Conservation (phyloP, 2,797 vertebrate species). For the Erpetoichthys calabaricus region DNA sequence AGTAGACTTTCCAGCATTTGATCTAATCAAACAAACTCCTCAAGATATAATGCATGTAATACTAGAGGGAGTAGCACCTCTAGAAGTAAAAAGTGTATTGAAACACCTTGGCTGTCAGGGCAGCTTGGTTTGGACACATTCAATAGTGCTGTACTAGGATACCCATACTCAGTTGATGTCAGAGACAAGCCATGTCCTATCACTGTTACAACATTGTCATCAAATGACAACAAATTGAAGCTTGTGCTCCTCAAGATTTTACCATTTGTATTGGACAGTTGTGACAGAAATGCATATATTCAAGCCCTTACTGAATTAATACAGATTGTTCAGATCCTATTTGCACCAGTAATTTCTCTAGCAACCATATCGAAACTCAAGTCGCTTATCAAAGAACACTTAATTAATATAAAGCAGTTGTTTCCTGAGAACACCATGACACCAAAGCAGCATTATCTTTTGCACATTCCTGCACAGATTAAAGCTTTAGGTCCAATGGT, state of each 20-base stretch:
- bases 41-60: constrained; percentile 14
- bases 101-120: constrained; percentile 9
- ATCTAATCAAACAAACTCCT: constrained; percentile 14
- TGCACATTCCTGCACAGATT: constrained; percentile 8
- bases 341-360: neutral
- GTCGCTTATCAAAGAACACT: constrained; percentile 13
- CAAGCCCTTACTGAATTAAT: too few species aligned
- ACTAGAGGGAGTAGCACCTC: constrained; percentile 11
- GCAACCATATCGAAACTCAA: constrained; percentile 10
- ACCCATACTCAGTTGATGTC: constrained; percentile 10
- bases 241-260: constrained; percentile 9
- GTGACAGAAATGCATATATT: neutral
- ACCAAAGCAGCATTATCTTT: constrained; percentile 17
- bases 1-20: constrained; percentile 12
- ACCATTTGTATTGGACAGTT: constrained; percentile 6
- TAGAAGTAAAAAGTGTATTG: constrained; percentile 6
- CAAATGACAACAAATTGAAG: constrained; percentile 15
- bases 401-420: constrained; percentile 7
- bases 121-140: constrained; percentile 13
- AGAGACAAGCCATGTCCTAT: constrained; percentile 2
- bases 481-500: too few species aligned
- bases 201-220: constrained; percentile 6
- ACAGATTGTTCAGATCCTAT: too few species aligned
- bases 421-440: constrained; percentile 12
- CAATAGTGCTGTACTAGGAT: constrained; percentile 7